Base-by-base conservation (phyloP, 35 echinoderm and acorn worm genomes). In the Anneissia japonica region DNA sequence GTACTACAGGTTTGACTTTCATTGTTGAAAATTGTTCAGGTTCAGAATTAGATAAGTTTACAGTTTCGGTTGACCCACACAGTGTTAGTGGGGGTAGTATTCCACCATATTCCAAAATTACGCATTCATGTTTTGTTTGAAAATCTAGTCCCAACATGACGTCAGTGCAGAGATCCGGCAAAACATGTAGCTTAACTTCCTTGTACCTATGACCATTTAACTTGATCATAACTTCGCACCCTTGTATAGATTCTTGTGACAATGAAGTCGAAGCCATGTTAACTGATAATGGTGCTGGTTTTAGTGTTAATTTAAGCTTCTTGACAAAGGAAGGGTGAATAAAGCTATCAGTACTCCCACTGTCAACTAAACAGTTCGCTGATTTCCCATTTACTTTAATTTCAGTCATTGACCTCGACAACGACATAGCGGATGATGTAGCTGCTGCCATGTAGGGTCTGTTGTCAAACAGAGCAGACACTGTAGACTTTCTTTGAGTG, bases 351-450 rank as follows among this genome's bases (percentile, higher is more conserved):
- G 82, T 84, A 23, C 82, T 84, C 36, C 82, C 82, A 34, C 82
- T 84, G 82, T 85, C 84, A 36, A 85, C 37, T 64, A 85, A 37
- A 76, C 84, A 85, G 16, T 85, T 85, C 21, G 84, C 84, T 75
- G 0, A 29, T 38, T 75, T 39, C 32, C 84, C 64, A 64, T 74
- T 76, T 10, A 85, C 84, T 75, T 85, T 85, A 35, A 85, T 85
- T 85, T 85, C 84, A 39, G 23, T 85, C 11, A 85, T 85, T 84
- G 43, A 56, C 56, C 41, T 46, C 45, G 82, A 32, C 46, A 84
- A 72, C 23, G 82, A 84, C 55, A 28, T 55, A 10, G 39, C 46
- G 31, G 33, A 39, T 84, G 82, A 84, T 31, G 82, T 46, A 84
- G 32, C 56, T 21, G 82, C 55, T 31, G 82, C 39, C 40, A 43